Evolutionary conservation across 2,797 vertebrate genomes (phyloP).

Genomic region (Gadopsis bispinosus): DNA sequence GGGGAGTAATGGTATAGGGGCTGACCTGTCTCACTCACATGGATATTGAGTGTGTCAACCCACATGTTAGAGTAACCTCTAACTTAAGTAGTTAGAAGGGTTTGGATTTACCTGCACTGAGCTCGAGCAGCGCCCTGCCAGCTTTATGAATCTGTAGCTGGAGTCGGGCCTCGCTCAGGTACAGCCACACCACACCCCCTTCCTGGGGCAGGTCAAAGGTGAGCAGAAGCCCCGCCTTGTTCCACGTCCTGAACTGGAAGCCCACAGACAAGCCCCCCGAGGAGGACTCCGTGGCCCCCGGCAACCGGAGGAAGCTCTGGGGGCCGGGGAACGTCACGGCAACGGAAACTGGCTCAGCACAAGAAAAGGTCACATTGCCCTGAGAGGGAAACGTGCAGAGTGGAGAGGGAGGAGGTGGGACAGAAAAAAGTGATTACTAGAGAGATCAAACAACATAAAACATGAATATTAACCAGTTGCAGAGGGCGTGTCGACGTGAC

Average conservation of each 20-base stretch:
- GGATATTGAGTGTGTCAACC: too few species aligned
- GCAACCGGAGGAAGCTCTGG: constrained; percentile 88
- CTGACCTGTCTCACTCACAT: background rate
- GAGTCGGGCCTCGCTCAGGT: constrained; percentile 87
- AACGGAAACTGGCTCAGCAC: constrained; percentile 86
- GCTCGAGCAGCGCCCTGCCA: constrained; percentile 83
- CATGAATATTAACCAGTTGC: constrained; percentile 75
- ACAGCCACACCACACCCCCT: constrained; percentile 84
- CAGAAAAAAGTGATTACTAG: constrained; percentile 37
- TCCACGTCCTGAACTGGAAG: constrained; percentile 95
- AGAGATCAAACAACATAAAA: constrained; percentile 60
- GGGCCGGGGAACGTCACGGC: constrained; percentile 90
- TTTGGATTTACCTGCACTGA: constrained; percentile 75
- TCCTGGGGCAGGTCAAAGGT: constrained; percentile 83
- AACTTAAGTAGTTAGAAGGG: background rate
- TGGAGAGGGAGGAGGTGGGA: constrained; percentile 2
- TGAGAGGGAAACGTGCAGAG: constrained; percentile 69
- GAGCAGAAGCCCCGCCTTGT: constrained; percentile 89
- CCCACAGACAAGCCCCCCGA: constrained; percentile 77
- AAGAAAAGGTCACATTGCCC: constrained; percentile 92
- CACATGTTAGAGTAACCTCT: background rate
- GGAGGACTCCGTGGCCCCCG: constrained; percentile 44
- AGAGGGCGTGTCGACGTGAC: constrained; percentile 55
- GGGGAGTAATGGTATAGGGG: background rate
- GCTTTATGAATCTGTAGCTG: constrained; percentile 86